Evolutionary conservation across 2,797 vertebrate species (phyloP), one percentile per base, ranked within the genome.

Genomic region (Ciconia nigra): DNA sequence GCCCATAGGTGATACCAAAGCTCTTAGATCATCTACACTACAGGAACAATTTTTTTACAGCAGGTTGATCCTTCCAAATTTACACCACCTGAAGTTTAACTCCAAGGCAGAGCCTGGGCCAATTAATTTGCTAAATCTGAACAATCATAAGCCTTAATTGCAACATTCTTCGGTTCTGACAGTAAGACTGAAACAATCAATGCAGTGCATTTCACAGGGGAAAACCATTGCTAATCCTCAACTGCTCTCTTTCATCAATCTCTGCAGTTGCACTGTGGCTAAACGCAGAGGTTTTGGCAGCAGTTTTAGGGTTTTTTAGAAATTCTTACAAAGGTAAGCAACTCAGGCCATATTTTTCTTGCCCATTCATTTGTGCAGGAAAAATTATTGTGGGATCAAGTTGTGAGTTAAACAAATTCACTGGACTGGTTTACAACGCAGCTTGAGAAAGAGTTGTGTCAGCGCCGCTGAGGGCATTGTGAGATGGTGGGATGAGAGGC

Each of bases 61-160:
- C 22, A 57, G 11, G 42, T 28, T 28, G 26, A 83, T 78, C 57
- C 33, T 71, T 83, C 14, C 29, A 83, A 61, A 87, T 77, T 63
- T 37, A 55, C 25, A 41, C 8, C 13, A 83, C 6, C 18, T 62
- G 14, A 72, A 57, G 44, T 61, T 77, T 41, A 88, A 72, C 24
- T 37, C 46, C 0, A 0, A 79, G 62, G 44, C 11, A 77, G 7
- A 86, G 51, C 13, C 49, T 13, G 13, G n/a, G 21, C 15, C 35
- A 54, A 54, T 46, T 51, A 54, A 85, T 91, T 85, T 72, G n/a
- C 19, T 69, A 51, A 58, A 82, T 13, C 25, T 44, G 17, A 37
- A 51, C 13, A 80, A 77, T 51, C 54, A n/a, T 13, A 57, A 74
- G 8, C 35, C 21, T 46, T 33, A 76, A 65, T 33, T 81, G 82